A percentile compares a stretch with the other conserved stretches of the same genome.
Evolutionary conservation across 2,888 invertebrate species (phyloP).

Genomic region (Acanthoscelides obtectus): DNA sequence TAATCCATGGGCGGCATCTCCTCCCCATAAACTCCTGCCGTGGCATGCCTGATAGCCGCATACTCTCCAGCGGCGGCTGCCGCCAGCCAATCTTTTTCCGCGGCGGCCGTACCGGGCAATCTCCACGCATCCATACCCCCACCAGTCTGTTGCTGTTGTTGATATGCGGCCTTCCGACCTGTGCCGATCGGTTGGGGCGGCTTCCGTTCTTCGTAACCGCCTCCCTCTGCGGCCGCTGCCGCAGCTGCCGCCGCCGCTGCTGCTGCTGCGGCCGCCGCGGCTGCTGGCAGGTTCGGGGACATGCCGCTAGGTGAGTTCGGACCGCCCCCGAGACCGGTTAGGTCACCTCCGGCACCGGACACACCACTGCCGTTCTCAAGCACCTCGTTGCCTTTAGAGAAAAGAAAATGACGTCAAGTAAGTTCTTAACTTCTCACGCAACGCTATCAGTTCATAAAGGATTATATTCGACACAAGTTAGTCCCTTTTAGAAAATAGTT

Average conservation of each 20-base stretch:
- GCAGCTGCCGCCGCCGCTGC: constrained; percentile 11
- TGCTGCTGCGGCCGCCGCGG: constrained; percentile 10
- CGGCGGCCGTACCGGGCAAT: constrained; percentile 22
- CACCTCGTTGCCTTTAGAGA: constrained; percentile 24
- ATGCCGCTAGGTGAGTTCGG: constrained; percentile 47
- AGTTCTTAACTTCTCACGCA: too few species aligned
- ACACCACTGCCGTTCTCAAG: constrained; percentile 46
- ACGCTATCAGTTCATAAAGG: too few species aligned
- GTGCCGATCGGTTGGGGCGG: constrained; percentile 71
- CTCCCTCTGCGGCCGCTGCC: constrained; percentile 8
- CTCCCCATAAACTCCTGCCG: constrained; percentile 18
- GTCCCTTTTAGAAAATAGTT: too few species aligned
- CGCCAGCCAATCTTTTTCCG: constrained; percentile 22
- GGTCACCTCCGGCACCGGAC: constrained; percentile 23
- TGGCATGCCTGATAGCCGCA: constrained; percentile 10
- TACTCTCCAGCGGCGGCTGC: constrained; percentile 9
- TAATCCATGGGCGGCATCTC: constrained; percentile 50
- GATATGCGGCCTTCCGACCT: constrained; percentile 62
- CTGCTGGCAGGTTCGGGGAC: constrained; percentile 40
- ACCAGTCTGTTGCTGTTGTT: constrained; percentile 21
- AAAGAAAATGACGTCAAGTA: too few species aligned
- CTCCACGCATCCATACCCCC: constrained; percentile 27
- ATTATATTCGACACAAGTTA: too few species aligned
- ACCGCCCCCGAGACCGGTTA: background rate
- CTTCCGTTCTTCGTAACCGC: constrained; percentile 51